Base-by-base conservation (phyloP, 2,797 vertebrate species). In the Telmatherina bonti region DNA sequence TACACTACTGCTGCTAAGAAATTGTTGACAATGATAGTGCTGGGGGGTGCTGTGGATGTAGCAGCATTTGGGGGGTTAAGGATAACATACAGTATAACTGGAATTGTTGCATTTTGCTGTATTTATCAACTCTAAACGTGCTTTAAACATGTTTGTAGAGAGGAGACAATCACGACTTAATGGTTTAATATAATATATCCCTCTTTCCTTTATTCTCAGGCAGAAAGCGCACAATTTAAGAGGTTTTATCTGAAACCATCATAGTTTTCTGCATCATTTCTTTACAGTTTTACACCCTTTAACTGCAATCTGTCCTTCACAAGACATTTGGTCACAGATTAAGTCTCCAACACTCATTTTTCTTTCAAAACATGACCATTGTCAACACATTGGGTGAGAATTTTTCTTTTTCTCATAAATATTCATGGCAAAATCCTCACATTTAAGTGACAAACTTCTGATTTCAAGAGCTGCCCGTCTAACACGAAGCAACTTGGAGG, bases 371-470 rank as follows among this genome's bases (percentile, higher is more conserved):
- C 38, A 6, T 13, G 10, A 36, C 36, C n/a, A 55, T 43, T 66
- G 41, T 31, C 18, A 38, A 12, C 30, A 54, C 57, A 47, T 30
- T 15, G 27, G 60, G 9, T 33, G 64, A 16, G 43, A 38, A 1
- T 15, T 29, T 69, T 62, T 15, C 10, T 52, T 62, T 53, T 18
- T 13, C 26, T 58, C 13, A 0, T 35, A 18, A 66, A 60, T 33
- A 8, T 7, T 51, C 0, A 1, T 53, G 9, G 27, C 15, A 52
- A 13, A 52, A 9, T 22, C 22, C 22, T 20, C 10, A n/a, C 26
- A 11, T 52, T 52, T 1, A 5, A 52, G 49, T 27, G 5, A 49
- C n/a, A 64, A 80, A 75, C 75, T 75, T 45, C 51, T 59, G 78
- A 38, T 76, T 61, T 53, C 13, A 43, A 57, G 56, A 18, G 30